These are phyloP conservation scores for Lordiphosa clarofinis DNA, from an alignment of 1,140 invertebrate species.

Conservation along the genomic window DNA sequence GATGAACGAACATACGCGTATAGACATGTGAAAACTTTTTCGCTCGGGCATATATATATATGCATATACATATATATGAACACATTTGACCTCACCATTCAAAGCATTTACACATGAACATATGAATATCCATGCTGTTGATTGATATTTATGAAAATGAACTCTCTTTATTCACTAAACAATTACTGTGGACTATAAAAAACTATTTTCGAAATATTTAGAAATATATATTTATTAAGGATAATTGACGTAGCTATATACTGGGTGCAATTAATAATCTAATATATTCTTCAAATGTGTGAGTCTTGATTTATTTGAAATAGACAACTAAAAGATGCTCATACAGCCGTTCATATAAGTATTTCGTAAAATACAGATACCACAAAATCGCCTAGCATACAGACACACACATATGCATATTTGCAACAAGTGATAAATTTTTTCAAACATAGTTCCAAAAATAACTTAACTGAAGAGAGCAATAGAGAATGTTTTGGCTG, in stretches of 20 bases:
- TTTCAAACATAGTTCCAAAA: conserved; percentile 56
- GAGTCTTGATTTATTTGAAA: conserved; percentile 13
- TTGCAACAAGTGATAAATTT: conserved; percentile 61
- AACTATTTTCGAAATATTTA: background rate
- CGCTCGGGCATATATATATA: conserved; percentile 6
- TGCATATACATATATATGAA: conserved; percentile 13
- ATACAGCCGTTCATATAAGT: conserved; percentile 2
- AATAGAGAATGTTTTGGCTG: conserved; percentile 35
- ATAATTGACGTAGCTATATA: background rate
- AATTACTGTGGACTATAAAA: background rate
- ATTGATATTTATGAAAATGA: conserved; percentile 11
- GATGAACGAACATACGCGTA: background rate
- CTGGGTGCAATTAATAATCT: conserved; percentile 3
- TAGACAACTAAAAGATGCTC: conserved; percentile 4
- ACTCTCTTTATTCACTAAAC: conserved; percentile 10
- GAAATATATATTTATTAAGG: background rate
- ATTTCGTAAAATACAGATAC: conserved; percentile 25
- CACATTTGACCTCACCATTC: conserved; percentile 11
- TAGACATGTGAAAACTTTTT: conserved; percentile 10
- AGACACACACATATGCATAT: conserved; percentile 42
- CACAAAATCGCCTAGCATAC: conserved; percentile 18
- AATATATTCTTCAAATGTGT: conserved; percentile 1
- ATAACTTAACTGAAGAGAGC: conserved; percentile 35
- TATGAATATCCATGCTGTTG: conserved; percentile 16
- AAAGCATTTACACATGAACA: conserved; percentile 17